These are phyloP conservation scores for Dexiosoma caninum DNA, from an alignment of 2,888 invertebrate genomes.

Conservation along the genomic window DNA sequence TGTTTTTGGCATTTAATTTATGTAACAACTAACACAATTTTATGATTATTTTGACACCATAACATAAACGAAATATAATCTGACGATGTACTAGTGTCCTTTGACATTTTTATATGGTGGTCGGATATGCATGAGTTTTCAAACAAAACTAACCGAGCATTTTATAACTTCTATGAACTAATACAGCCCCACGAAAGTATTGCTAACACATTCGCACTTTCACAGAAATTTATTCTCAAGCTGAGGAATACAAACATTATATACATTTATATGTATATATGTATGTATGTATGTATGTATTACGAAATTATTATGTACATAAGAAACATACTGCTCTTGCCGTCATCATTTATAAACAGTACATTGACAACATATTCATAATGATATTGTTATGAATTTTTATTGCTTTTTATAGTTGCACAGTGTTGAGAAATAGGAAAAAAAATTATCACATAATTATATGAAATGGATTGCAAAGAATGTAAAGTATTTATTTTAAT, in stretches of 20 bases:
- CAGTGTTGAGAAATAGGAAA: neutral
- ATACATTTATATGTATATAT: no score
- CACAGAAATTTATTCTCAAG: neutral
- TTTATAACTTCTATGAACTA: conserved; percentile 10
- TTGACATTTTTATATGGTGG: conserved; percentile 55
- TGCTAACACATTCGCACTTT: neutral
- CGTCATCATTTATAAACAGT: conserved; percentile 44
- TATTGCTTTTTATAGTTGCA: conserved; percentile 50
- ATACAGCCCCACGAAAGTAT: conserved; percentile 14
- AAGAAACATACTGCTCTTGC: conserved; percentile 54
- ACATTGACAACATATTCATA: conserved; percentile 58
- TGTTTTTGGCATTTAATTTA: conserved; percentile 57
- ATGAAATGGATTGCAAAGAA: no score
- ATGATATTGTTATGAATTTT: conserved; percentile 64
- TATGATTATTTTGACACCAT: conserved; percentile 60
- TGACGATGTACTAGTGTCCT: conserved; percentile 54
- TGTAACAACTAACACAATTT: conserved; percentile 61
- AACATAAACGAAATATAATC: conserved; percentile 48
- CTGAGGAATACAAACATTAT: neutral
- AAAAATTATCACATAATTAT: no score
- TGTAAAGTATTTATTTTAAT: no score
- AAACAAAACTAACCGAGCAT: conserved; percentile 27
- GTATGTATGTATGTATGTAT: no score
- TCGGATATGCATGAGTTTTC: conserved; percentile 24
- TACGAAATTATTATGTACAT: conserved; percentile 56